Evolutionary conservation across 1,140 invertebrate species (phyloP).

Genomic region (Lepidurus arcticus): DNA sequence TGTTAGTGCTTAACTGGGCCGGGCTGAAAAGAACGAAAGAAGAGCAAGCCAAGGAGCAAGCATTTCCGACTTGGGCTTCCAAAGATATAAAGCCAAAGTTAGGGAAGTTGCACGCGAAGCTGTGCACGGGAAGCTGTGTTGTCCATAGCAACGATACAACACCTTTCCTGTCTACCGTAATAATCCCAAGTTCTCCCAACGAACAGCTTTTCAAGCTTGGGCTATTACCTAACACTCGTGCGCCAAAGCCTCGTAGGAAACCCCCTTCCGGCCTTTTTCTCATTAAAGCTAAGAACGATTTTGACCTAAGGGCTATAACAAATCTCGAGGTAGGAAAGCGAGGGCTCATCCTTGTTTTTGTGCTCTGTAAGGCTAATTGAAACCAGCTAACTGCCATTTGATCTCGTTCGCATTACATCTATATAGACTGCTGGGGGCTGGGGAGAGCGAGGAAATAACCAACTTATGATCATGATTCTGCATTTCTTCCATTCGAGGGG

Average conservation of each 20-base stretch:
- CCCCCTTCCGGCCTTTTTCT: background rate
- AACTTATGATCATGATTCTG: no score
- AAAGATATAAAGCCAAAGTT: background rate
- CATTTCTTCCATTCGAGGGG: no score
- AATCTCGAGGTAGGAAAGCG: background rate
- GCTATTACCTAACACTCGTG: background rate
- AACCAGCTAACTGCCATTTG: background rate
- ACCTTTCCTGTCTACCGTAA: conserved; percentile 15
- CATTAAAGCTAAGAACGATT: background rate
- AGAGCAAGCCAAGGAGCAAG: no score
- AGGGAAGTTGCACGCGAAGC: background rate
- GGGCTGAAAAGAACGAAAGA: background rate
- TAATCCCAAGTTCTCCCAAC: background rate
- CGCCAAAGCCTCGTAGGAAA: background rate
- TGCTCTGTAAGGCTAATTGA: background rate
- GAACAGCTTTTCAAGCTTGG: conserved; percentile 4
- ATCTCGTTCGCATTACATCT: no score
- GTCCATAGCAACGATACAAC: background rate
- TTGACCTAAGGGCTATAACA: background rate
- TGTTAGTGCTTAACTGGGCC: background rate
- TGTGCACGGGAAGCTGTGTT: background rate
- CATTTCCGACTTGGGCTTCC: background rate
- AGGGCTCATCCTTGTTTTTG: background rate
- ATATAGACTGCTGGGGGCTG: no score
- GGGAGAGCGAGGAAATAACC: no score